Conservation (phyloP, 35 echinoderm and acorn worm species). For the Stichopus chloronotus region DNA sequence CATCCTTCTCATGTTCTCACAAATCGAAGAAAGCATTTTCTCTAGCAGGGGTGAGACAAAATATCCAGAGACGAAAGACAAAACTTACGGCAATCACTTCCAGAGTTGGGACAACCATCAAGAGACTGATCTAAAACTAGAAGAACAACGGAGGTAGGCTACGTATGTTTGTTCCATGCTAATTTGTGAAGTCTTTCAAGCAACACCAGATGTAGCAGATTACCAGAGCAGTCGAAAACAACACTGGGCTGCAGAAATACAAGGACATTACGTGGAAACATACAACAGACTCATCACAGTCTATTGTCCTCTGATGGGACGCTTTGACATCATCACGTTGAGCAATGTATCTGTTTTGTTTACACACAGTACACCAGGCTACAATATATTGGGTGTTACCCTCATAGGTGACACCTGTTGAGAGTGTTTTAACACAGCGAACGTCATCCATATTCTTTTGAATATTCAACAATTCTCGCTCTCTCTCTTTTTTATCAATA, state of each 20-base stretch:
- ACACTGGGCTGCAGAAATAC: neutral
- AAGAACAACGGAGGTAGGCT: too few relatives aligned
- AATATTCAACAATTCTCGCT: neutral
- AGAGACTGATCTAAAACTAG: too few relatives aligned
- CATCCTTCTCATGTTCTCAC: too few relatives aligned
- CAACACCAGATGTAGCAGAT: too few relatives aligned
- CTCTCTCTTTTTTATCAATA: too few relatives aligned
- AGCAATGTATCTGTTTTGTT: neutral
- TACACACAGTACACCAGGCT: neutral
- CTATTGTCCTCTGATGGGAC: neutral
- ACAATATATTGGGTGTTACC: constrained; percentile 30
- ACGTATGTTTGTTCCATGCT: too few relatives aligned
- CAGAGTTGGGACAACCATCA: too few relatives aligned
- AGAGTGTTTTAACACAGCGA: neutral
- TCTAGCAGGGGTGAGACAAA: too few relatives aligned
- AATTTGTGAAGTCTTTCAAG: too few relatives aligned
- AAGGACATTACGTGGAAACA: neutral
- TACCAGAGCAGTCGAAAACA: neutral
- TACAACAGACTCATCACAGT: neutral
- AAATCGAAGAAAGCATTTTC: too few relatives aligned
- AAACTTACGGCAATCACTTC: too few relatives aligned
- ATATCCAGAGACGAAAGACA: too few relatives aligned
- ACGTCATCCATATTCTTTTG: neutral
- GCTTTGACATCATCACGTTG: neutral
- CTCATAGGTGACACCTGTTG: constrained; percentile 23